A percentile compares a stretch with the other conserved stretches of the same genome.
phyloP scores from a whole-genome alignment of 2,797 vertebrate genomes.

The Phrynocephalus vlangalii region DNA sequence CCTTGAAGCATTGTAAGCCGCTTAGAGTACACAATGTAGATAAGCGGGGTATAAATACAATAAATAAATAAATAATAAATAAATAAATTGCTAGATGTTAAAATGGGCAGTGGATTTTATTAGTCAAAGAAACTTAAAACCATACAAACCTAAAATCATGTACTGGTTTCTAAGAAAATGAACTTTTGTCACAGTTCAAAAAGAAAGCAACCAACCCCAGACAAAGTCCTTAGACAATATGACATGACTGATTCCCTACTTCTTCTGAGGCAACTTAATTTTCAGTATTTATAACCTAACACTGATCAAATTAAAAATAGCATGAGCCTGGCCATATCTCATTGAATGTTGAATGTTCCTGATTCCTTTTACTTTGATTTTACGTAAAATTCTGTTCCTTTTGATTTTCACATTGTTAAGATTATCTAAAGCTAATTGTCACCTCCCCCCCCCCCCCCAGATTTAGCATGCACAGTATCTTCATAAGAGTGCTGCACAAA shows the following conservation, averaged over 20 bases:
- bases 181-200: not conserved
- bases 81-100: not conserved
- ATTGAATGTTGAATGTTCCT: not conserved
- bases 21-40: too few species aligned
- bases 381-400: slow-evolving; percentile 13
- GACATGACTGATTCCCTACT: not conserved
- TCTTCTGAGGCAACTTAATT: not conserved
- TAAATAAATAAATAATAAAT: too few species aligned
- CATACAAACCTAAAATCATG: not conserved
- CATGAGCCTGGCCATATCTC: not conserved
- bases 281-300: slow-evolving; percentile 6
- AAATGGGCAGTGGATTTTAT: slow-evolving; percentile 17
- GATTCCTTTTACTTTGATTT: not conserved
- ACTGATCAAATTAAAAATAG: not conserved
- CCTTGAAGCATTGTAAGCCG: too few species aligned
- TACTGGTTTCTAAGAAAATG: slow-evolving; percentile 1
- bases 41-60: too few species aligned
- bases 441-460: slow-evolving; percentile 10
- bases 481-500: slow-evolving; percentile 19
- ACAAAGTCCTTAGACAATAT: not conserved
- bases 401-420: slow-evolving; percentile 14
- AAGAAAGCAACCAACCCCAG: not conserved
- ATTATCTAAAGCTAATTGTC: slow-evolving; percentile 25
- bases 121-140: not conserved
- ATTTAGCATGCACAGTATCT: not conserved